Evolutionary conservation across 2,113 vertebrate species (phyloP).

Genomic region (Caranx ignobilis): DNA sequence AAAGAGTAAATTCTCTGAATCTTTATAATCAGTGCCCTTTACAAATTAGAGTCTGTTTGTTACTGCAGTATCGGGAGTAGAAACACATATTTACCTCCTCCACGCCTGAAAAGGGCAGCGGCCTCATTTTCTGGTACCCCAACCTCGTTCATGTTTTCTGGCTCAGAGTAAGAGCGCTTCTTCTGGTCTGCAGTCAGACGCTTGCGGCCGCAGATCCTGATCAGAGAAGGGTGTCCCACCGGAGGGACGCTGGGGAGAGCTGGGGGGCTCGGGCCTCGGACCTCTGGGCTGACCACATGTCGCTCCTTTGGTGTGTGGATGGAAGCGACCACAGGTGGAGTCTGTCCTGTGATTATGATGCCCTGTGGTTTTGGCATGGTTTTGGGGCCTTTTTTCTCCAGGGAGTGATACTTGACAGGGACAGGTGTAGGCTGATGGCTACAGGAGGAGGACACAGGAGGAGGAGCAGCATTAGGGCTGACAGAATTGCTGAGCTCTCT

Average conservation of each 20-base stretch:
- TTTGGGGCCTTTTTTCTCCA: constrained; percentile 85
- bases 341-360: constrained; percentile 13
- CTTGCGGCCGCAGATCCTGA: constrained; percentile 89
- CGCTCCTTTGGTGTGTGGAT: constrained; percentile 91
- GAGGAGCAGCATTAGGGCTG: constrained; percentile 36
- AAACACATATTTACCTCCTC: constrained; percentile 62
- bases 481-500: constrained; percentile 78
- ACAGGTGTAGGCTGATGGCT: constrained; percentile 73
- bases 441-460: constrained; percentile 27
- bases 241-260: constrained; percentile 73
- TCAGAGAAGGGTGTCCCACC: constrained; percentile 62
- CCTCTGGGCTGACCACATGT: constrained; percentile 85
- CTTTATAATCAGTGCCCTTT: too few relatives aligned
- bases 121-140: constrained; percentile 86
- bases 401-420: constrained; percentile 65
- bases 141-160: constrained; percentile 94
- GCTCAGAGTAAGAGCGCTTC: constrained; percentile 95
- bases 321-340: constrained; percentile 48
- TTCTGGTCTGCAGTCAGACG: constrained; percentile 92
- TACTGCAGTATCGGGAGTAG: not conserved
- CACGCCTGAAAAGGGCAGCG: constrained; percentile 64
- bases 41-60: too few relatives aligned
- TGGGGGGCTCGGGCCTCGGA: constrained; percentile 63
- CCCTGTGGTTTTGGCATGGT: constrained; percentile 76
- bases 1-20: too few relatives aligned